A percentile compares a stretch with the other conserved stretches of the same genome.
phyloP scores from a whole-genome alignment of 2,113 vertebrate genomes.

The Antechinus flavipes region DNA sequence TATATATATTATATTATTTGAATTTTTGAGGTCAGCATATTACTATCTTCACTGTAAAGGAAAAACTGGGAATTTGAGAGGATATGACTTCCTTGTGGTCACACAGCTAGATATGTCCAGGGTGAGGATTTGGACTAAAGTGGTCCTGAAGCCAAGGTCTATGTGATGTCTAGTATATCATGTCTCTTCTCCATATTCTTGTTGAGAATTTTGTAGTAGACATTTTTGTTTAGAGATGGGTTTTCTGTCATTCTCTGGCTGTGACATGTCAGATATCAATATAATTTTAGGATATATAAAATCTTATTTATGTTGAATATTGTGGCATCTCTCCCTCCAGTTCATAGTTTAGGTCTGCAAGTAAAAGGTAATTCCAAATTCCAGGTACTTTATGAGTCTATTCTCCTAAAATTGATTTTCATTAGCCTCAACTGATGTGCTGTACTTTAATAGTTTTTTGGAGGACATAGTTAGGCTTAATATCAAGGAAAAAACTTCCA shows the following conservation, averaged over 20 bases:
- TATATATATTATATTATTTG: background rate
- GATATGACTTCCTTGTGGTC: background rate
- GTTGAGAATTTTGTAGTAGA: background rate
- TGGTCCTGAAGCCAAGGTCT: background rate
- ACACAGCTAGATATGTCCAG: background rate
- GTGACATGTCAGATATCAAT: background rate
- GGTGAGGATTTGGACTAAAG: background rate
- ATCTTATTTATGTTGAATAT: background rate
- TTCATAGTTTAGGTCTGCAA: background rate
- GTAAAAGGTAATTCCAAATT: background rate
- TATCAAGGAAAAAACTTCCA: background rate
- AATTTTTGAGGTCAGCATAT: background rate
- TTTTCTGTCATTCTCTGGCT: background rate
- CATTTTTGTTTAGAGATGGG: background rate
- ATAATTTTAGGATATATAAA: background rate
- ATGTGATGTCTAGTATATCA: background rate
- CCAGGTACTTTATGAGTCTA: background rate
- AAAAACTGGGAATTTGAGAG: background rate
- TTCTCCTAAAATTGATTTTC: background rate
- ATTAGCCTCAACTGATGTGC: background rate
- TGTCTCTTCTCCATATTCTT: background rate
- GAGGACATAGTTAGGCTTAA: background rate
- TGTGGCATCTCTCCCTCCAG: background rate
- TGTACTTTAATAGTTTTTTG: background rate
- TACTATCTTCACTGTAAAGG: background rate